phyloP scores from a whole-genome alignment of 2,888 invertebrate species.

The Amphipyra tragopoginis region DNA sequence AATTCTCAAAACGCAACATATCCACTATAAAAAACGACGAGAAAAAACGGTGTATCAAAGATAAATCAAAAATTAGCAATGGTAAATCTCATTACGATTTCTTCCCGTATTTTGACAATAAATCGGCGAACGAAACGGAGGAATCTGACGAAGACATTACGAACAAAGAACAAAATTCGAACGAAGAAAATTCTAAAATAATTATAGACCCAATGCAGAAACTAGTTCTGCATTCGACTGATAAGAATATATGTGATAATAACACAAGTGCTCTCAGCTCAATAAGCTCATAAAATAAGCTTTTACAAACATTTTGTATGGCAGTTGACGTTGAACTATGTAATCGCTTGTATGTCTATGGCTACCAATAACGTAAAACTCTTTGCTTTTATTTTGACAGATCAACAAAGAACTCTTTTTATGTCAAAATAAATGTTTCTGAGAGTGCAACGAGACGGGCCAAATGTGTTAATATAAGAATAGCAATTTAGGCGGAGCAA shows the following conservation, averaged over 20 bases:
- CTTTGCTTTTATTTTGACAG: constrained; percentile 4
- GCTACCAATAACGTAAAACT: not conserved
- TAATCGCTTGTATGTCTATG: constrained; percentile 71
- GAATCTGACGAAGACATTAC: constrained; percentile 50
- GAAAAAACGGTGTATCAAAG: constrained; percentile 75
- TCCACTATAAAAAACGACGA: constrained; percentile 79
- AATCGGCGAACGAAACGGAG: constrained; percentile 66
- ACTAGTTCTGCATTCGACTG: constrained; percentile 88
- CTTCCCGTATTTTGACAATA: constrained; percentile 87
- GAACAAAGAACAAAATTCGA: constrained; percentile 60
- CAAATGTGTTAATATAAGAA: constrained; percentile 56
- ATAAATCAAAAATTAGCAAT: constrained; percentile 77
- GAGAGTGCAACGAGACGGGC: constrained; percentile 8
- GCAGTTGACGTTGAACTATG: constrained; percentile 66
- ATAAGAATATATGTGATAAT: constrained; percentile 89
- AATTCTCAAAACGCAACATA: constrained; percentile 83
- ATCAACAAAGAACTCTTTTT: constrained; percentile 3
- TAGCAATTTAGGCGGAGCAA: constrained; percentile 62
- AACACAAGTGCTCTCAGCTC: constrained; percentile 87
- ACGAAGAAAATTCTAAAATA: constrained; percentile 83
- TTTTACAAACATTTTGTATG: constrained; percentile 79
- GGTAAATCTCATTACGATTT: constrained; percentile 85
- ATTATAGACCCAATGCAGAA: constrained; percentile 89
- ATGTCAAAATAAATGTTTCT: constrained; percentile 1
- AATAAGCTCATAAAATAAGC: constrained; percentile 84